phyloP scores from a whole-genome alignment of 2,113 vertebrate genomes.

The Actinemys pallida region DNA sequence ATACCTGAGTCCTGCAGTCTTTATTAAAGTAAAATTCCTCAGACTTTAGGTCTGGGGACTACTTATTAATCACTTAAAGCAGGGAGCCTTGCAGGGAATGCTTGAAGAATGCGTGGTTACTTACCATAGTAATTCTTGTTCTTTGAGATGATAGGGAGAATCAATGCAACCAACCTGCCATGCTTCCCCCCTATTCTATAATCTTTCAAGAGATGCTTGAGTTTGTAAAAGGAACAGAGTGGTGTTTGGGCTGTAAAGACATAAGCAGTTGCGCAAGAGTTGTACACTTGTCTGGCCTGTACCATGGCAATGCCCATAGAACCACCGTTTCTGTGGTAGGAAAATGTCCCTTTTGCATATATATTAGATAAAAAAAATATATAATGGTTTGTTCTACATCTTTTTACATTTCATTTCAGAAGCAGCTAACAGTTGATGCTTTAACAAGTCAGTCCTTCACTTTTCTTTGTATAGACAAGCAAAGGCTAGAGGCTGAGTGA shows the following conservation, averaged over 20 bases:
- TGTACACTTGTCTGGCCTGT: rapidly evolving
- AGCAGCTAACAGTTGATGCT: neutral
- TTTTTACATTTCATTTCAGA: neutral
- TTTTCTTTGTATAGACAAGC: conserved; percentile 33
- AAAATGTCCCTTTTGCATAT: neutral
- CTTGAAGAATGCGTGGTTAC: neutral
- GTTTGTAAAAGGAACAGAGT: neutral
- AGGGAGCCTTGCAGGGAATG: neutral
- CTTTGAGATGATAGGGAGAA: neutral
- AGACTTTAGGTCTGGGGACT: too few species aligned
- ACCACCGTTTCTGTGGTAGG: neutral
- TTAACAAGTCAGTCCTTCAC: neutral
- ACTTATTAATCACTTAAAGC: neutral
- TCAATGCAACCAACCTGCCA: neutral
- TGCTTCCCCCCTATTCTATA: neutral
- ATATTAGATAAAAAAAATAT: neutral
- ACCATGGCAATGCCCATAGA: neutral
- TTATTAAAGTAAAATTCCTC: too few species aligned
- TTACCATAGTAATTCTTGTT: neutral
- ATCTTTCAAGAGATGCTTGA: neutral
- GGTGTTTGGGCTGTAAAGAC: neutral
- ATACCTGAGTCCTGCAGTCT: too few species aligned
- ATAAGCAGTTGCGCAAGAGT: neutral
- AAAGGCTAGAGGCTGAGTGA: conserved; percentile 32
- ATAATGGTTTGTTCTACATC: neutral